Percentiles rank a stretch among this genome's conserved stretches.
phyloP scores from a whole-genome alignment of 2,113 vertebrate genomes.

The Coturnix japonica region DNA sequence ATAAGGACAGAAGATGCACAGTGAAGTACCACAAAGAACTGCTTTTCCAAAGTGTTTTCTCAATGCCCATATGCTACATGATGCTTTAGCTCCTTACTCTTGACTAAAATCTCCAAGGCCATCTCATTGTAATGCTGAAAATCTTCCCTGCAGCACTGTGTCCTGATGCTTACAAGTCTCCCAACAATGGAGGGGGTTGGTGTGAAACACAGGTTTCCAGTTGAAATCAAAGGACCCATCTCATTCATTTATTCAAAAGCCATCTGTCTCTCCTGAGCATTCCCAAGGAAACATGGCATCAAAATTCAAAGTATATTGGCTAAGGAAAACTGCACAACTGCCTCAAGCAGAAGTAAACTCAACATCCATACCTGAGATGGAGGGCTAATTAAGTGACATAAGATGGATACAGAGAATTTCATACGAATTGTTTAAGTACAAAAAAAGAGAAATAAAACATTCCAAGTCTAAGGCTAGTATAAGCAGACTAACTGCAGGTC shows the following conservation, averaged over 20 bases:
- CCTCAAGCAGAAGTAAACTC: neutral
- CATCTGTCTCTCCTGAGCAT: neutral
- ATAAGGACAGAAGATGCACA: neutral
- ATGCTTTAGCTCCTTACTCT: neutral
- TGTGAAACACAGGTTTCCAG: neutral
- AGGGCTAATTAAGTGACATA: neutral
- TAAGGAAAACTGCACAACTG: neutral
- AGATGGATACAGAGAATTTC: neutral
- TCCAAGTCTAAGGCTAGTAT: neutral
- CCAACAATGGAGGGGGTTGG: neutral
- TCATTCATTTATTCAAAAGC: neutral
- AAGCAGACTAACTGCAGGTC: neutral
- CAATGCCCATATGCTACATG: neutral
- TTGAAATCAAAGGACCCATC: neutral
- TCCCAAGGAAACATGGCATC: neutral
- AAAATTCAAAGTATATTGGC: neutral
- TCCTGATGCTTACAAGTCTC: neutral
- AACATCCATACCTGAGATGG: neutral
- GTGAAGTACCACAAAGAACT: neutral
- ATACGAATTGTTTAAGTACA: neutral
- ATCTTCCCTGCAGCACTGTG: fast-evolving
- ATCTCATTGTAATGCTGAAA: neutral
- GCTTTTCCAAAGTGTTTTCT: neutral
- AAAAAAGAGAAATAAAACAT: neutral
- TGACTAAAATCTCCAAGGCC: neutral